phyloP scores from a whole-genome alignment of 1,140 invertebrate genomes.

The Conopomorpha cramerella region DNA sequence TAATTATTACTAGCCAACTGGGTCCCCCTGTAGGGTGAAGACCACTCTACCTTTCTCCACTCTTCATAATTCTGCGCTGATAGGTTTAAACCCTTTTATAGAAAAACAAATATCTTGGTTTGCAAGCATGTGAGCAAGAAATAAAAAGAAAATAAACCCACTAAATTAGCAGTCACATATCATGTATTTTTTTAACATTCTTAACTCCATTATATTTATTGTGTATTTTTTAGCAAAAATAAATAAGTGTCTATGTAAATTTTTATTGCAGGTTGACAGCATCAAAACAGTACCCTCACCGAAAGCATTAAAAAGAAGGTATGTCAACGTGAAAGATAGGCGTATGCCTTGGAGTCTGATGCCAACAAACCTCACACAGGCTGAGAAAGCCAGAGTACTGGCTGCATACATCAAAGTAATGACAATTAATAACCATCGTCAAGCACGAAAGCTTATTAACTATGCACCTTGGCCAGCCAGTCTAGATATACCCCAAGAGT shows the following conservation, averaged over 20 bases:
- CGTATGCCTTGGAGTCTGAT: conserved; percentile 55
- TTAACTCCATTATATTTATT: not conserved
- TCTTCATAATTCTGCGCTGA: too few relatives aligned
- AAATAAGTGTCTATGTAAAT: not conserved
- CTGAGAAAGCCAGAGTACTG: conserved; percentile 37
- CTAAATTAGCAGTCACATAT: too few relatives aligned
- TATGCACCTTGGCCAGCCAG: conserved; percentile 37
- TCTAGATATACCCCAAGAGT: conserved; percentile 37
- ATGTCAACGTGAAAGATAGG: conserved; percentile 44
- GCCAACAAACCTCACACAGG: conserved; percentile 24
- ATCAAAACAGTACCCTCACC: conserved; percentile 11
- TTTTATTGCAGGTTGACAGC: conserved; percentile 15
- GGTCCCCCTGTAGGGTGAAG: too few relatives aligned
- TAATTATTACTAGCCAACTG: too few relatives aligned
- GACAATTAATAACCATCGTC: conserved; percentile 39
- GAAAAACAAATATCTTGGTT: too few relatives aligned
- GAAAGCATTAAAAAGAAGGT: conserved; percentile 38
- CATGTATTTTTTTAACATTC: conserved; percentile 1
- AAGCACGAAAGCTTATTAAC: conserved; percentile 31
- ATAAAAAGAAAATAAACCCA: too few relatives aligned
- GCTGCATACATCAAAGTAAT: conserved; percentile 47
- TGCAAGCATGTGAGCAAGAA: too few relatives aligned
- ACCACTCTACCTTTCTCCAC: too few relatives aligned
- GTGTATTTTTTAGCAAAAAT: not conserved
- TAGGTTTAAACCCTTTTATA: too few relatives aligned